These are phyloP conservation scores for Leuciscus idus DNA, from an alignment of 2,113 vertebrate genomes.

Conservation along the genomic window DNA sequence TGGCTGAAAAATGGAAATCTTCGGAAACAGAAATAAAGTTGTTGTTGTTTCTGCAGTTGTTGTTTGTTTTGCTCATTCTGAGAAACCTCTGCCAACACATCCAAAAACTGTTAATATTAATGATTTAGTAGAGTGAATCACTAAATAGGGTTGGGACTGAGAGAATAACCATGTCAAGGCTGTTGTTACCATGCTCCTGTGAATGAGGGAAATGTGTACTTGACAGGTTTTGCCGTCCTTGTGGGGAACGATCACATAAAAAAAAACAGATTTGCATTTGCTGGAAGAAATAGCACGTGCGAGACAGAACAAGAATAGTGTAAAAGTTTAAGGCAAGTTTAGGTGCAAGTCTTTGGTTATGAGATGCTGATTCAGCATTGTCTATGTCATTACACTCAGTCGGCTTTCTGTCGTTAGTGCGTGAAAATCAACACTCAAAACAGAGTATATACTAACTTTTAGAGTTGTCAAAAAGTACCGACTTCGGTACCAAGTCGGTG, in stretches of 20 bases:
- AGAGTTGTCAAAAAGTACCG: too few species aligned
- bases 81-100: background rate
- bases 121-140: background rate
- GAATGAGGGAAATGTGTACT: background rate
- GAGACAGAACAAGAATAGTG: background rate
- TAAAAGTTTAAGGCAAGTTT: background rate
- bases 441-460: background rate
- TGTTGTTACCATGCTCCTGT: background rate
- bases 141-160: background rate
- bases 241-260: background rate
- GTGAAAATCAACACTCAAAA: background rate
- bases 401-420: background rate
- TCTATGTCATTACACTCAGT: background rate
- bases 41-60: background rate
- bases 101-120: slow-evolving; percentile 8
- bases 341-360: background rate
- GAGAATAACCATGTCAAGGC: background rate
- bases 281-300: background rate
- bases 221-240: background rate
- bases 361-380: background rate
- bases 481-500: too few species aligned
- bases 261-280: background rate
- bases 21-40: background rate
- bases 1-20: background rate
- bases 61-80: background rate